Conservation (phyloP, 2,113 vertebrate genomes). For the Sinocyclocheilus grahami region DNA sequence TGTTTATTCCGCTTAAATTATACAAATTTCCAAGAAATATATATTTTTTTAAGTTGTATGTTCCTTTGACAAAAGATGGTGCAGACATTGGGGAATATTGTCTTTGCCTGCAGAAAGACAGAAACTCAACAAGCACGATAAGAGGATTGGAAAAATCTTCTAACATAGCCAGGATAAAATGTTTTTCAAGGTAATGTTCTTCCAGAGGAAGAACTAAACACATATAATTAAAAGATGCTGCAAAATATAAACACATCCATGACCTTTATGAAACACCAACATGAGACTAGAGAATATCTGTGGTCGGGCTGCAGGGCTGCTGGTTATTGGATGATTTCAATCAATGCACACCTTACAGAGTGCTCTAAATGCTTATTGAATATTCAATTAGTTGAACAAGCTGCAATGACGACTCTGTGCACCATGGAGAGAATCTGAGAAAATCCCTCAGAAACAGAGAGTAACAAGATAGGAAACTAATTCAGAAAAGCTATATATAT, state of each 20-base stretch:
- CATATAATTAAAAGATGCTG: background rate
- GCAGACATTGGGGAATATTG: conserved; percentile 14
- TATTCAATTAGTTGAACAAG: conserved; percentile 51
- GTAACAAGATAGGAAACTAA: background rate
- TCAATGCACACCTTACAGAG: conserved; percentile 28
- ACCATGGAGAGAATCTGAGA: background rate
- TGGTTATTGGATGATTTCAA: conserved; percentile 29
- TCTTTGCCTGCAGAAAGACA: background rate
- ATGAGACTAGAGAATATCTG: background rate
- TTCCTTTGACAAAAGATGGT: conserved; percentile 8
- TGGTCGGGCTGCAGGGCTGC: background rate
- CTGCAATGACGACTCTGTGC: conserved; percentile 11
- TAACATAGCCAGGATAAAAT: background rate
- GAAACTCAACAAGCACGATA: background rate
- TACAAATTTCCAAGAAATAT: conserved; percentile 4
- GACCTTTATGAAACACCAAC: too few relatives aligned
- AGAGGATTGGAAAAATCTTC: background rate
- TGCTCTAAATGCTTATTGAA: conserved; percentile 43
- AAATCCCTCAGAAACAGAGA: background rate
- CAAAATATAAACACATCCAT: too few relatives aligned
- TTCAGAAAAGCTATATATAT: background rate
- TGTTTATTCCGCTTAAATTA: conserved; percentile 56
- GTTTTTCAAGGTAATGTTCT: conserved; percentile 24
- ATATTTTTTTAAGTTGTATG: background rate
- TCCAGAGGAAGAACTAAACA: background rate